Percentiles rank a stretch among this genome's conserved stretches.
Conservation (phyloP, 2,888 invertebrate species). For the Campoplex nolae region DNA sequence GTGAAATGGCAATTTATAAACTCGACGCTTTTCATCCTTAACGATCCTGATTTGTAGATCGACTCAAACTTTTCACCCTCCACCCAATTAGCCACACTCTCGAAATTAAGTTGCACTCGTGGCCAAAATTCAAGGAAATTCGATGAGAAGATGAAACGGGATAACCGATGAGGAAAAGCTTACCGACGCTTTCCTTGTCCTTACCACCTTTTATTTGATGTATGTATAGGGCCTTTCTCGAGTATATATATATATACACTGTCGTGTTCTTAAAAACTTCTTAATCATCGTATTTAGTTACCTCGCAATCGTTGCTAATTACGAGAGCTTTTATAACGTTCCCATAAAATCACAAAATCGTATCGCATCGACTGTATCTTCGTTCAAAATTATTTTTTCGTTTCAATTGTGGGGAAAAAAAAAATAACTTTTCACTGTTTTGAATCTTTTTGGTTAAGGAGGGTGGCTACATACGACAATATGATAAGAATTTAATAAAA, state of each 20-base stretch:
- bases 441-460: no score
- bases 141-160: constrained; percentile 16
- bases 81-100: constrained; percentile 20
- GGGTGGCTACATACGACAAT: no score
- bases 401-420: no score
- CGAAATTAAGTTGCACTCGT: constrained; percentile 52
- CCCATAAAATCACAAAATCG: not conserved
- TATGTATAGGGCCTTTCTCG: not conserved
- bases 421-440: no score
- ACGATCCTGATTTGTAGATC: constrained; percentile 62
- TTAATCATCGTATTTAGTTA: constrained; percentile 7
- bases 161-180: not conserved
- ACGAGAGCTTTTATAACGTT: not conserved
- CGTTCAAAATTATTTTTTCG: no score
- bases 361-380: no score
- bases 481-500: no score
- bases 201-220: not conserved
- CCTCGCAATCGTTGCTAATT: constrained; percentile 5
- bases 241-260: not conserved
- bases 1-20: constrained; percentile 50
- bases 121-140: constrained; percentile 14
- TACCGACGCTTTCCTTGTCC: constrained; percentile 3
- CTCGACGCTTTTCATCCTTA: constrained; percentile 64
- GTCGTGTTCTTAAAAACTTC: constrained; percentile 3
- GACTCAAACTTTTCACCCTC: constrained; percentile 31